Evolutionary conservation across 2,888 invertebrate species (phyloP), one percentile per base, ranked within the genome.

Genomic region (Acutogordius australiensis): DNA sequence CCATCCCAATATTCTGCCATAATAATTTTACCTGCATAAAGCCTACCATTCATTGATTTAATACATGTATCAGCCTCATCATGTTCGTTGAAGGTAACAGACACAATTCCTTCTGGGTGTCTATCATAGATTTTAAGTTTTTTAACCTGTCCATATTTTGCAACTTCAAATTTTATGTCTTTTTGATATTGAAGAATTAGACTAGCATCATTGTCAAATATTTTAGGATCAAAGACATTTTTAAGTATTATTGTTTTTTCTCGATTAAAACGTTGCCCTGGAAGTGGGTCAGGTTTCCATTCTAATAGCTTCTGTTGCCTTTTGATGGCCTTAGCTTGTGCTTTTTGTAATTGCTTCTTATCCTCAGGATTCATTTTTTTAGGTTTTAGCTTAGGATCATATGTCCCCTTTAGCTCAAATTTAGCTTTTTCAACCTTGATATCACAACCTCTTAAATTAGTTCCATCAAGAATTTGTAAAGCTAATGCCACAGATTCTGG

Each of bases 401-500:
- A 99, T 57, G 70, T 66, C 18, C 90, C 91, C 72, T 91, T 91
- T 77, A 88, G 76, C 71, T 87, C 80, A 69, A 99, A 99, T 67
- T 81, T 80, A 1, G 97, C 97, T 65, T 79, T 77, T 72, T 97
- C 87, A 1, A 91, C 90, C 66, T 78, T 78, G 2, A 99, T 75
- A 66, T 79, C 82, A 60, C 81, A 78, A 0, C 82, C 85, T 67
- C 82, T 78, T 2, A 81, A 72, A 62, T 81, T 77, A 65, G 78
- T 80, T 1, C 87, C 91, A 73, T 99, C 94, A 57, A 99, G 73
- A 63, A 97, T 76, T 63, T 84, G 81, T 61, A 94, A 70, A 1
- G 94, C 91, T 66, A 97, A 72, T 30, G 85, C 80, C 1, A 97
- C 88, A 2, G 91, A 91, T 72, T 97, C 94, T 61, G 80, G 82